Percentiles rank a stretch among this genome's conserved stretches.
phyloP scores from a whole-genome alignment of 2,113 vertebrate genomes.

The Bucco capensis region DNA sequence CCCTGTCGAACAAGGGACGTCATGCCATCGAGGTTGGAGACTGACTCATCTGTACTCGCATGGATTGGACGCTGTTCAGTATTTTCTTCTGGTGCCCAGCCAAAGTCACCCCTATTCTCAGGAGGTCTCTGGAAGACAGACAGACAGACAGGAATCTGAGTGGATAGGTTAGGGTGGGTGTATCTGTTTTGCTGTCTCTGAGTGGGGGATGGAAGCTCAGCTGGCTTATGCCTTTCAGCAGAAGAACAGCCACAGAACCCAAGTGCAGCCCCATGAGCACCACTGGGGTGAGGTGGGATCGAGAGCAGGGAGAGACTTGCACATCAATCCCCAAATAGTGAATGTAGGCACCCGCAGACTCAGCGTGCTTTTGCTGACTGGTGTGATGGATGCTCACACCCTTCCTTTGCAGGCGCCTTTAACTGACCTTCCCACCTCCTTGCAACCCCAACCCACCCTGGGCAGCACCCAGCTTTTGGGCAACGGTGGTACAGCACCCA shows the following conservation, averaged over 20 bases:
- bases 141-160: background rate
- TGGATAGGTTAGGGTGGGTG: background rate
- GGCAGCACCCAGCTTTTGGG: rapidly evolving
- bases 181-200: background rate
- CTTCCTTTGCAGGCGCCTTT: background rate
- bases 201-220: background rate
- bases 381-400: background rate
- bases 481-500: background rate
- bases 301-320: background rate
- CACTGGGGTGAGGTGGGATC: background rate
- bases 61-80: conserved; percentile 93
- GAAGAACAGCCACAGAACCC: background rate
- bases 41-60: conserved; percentile 95
- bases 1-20: conserved; percentile 60
- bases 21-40: conserved; percentile 91
- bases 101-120: conserved; percentile 98
- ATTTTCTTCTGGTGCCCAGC: conserved; percentile 99
- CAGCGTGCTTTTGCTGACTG: background rate
- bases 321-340: background rate
- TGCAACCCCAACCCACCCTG: rapidly evolving
- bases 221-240: background rate
- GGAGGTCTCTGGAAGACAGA: conserved; percentile 84
- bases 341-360: background rate
- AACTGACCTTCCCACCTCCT: background rate
- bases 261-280: rapidly evolving